Evolutionary conservation across 2,888 invertebrate species (phyloP).

Genomic region (Stenurella melanura): DNA sequence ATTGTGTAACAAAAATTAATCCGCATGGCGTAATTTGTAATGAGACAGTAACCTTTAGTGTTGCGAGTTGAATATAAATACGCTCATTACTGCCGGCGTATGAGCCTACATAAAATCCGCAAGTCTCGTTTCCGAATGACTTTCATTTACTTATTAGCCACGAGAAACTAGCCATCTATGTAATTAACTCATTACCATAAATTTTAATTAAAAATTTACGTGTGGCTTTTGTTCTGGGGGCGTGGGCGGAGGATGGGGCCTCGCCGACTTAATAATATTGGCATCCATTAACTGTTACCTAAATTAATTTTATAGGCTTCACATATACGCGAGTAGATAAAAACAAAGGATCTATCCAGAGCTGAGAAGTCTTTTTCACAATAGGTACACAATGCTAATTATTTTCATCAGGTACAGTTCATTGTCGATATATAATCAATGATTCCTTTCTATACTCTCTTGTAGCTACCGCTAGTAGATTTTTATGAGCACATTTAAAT

Average conservation of each 20-base stretch:
- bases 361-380: too few species aligned
- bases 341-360: too few species aligned
- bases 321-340: too few species aligned
- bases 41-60: constrained; percentile 16
- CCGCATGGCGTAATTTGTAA: neutral
- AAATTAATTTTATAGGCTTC: too few species aligned
- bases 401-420: too few species aligned
- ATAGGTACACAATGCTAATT: too few species aligned
- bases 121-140: constrained; percentile 13
- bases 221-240: neutral
- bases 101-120: constrained; percentile 8
- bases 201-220: constrained; percentile 1
- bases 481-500: too few species aligned
- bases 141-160: constrained; percentile 24
- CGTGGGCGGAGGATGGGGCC: neutral
- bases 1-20: constrained; percentile 26
- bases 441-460: too few species aligned
- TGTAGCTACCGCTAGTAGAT: too few species aligned
- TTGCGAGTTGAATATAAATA: constrained; percentile 10
- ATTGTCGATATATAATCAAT: too few species aligned
- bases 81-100: constrained; percentile 9
- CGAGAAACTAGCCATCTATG: constrained; percentile 8
- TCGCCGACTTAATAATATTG: neutral
- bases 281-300: too few species aligned
- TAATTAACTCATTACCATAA: constrained; percentile 7